Conservation (phyloP, 92 coral and sea anemone species). For the Palythoa grandis region DNA sequence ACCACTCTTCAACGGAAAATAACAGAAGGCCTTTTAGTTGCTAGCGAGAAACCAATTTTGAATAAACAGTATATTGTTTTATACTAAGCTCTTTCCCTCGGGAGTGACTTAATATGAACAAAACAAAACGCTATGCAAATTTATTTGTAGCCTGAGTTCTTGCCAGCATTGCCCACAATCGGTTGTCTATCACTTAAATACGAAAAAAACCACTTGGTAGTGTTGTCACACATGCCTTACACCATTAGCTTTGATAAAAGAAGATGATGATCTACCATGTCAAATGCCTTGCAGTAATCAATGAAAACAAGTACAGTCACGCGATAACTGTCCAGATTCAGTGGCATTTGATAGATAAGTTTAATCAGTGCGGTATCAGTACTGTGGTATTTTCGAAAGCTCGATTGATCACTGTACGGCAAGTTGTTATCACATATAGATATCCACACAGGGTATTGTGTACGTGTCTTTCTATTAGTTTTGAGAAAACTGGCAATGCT, state of each 20-base stretch:
- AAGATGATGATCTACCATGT: constrained; percentile 44
- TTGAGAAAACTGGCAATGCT: constrained; percentile 52
- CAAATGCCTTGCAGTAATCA: constrained; percentile 60
- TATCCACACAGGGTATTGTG: constrained; percentile 36
- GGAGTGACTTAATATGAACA: too few species aligned
- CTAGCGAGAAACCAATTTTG: too few species aligned
- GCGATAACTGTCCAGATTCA: constrained; percentile 43
- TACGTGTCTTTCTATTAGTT: constrained; percentile 53
- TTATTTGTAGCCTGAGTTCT: constrained; percentile 32
- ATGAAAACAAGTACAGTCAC: constrained; percentile 47
- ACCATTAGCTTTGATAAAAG: constrained; percentile 44
- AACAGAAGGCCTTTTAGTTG: too few species aligned
- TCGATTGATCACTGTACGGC: constrained; percentile 53
- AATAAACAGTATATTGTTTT: too few species aligned
- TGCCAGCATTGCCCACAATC: constrained; percentile 46
- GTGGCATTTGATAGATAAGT: constrained; percentile 53
- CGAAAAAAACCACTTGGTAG: constrained; percentile 48
- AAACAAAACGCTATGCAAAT: too few species aligned
- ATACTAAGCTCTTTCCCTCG: too few species aligned
- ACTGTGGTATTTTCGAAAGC: constrained; percentile 55
- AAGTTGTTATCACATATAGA: constrained; percentile 44
- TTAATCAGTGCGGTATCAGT: constrained; percentile 57
- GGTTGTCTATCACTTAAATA: constrained; percentile 60
- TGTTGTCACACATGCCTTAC: constrained; percentile 39
- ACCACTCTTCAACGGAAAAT: too few species aligned